These are phyloP conservation scores for Quadriops clusia DNA, from an alignment of 2,888 invertebrate species.

Conservation along the genomic window DNA sequence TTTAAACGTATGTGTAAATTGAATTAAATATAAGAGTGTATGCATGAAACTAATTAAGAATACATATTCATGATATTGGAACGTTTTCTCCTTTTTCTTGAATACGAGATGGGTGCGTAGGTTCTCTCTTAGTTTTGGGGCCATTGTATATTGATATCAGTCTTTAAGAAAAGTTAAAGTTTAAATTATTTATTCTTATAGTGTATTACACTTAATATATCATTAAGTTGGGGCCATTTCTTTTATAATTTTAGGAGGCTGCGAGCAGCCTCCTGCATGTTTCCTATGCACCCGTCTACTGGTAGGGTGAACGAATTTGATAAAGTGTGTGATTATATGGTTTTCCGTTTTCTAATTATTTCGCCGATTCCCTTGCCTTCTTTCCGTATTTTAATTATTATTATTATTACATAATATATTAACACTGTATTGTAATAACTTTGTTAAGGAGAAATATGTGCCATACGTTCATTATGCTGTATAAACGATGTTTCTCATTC, in stretches of 20 bases:
- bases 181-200: slow-evolving; percentile 31
- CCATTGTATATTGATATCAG: slow-evolving; percentile 19
- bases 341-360: slow-evolving; percentile 13
- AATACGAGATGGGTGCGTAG: slow-evolving; percentile 31
- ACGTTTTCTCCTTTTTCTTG: slow-evolving; percentile 36
- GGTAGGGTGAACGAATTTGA: slow-evolving; percentile 34
- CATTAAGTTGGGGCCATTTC: slow-evolving; percentile 28
- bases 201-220: slow-evolving; percentile 30
- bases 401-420: slow-evolving; percentile 7
- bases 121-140: slow-evolving; percentile 20
- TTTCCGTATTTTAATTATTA: slow-evolving; percentile 9
- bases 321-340: slow-evolving; percentile 34
- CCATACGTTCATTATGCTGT: slow-evolving; percentile 16
- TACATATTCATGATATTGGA: slow-evolving; percentile 28
- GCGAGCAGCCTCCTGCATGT: slow-evolving; percentile 12
- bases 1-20: slow-evolving; percentile 30
- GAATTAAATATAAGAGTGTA: slow-evolving; percentile 30
- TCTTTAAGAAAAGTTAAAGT: slow-evolving; percentile 25
- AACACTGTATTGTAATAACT: slow-evolving; percentile 9
- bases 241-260: slow-evolving; percentile 16
- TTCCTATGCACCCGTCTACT: slow-evolving; percentile 29
- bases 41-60: slow-evolving; percentile 31
- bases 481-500: slow-evolving; percentile 17
- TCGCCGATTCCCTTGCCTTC: slow-evolving; percentile 33
- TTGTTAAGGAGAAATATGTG: slow-evolving; percentile 17